Percentiles rank a stretch among this genome's conserved stretches.
These are phyloP conservation scores for Ctena decussata DNA, from an alignment of 2,888 invertebrate species.

Conservation along the genomic window DNA sequence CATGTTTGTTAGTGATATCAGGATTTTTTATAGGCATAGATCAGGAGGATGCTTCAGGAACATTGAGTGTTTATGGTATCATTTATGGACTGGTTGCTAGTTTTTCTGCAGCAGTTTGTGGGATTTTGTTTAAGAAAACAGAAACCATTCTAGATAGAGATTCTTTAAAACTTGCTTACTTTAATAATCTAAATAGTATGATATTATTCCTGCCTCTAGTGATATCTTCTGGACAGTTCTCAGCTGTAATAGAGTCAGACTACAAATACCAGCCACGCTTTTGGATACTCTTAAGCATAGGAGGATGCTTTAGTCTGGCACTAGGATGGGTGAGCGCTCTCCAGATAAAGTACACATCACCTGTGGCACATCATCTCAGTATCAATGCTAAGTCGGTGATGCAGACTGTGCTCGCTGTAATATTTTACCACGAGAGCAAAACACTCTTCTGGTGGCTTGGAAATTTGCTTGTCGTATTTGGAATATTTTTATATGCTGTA, in stretches of 20 bases:
- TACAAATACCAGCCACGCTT: constrained; percentile 66
- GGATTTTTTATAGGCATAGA: constrained; percentile 86
- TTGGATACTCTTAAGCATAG: constrained; percentile 78
- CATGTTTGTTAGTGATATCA: constrained; percentile 81
- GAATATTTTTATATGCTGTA: constrained; percentile 83
- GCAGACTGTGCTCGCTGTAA: constrained; percentile 85
- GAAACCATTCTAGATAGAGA: constrained; percentile 79
- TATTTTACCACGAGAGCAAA: constrained; percentile 82
- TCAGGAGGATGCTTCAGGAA: constrained; percentile 84
- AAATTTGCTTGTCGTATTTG: constrained; percentile 83
- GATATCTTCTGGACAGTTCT: constrained; percentile 81
- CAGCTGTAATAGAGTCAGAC: constrained; percentile 70
- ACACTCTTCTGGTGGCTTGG: constrained; percentile 85
- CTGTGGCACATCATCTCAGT: constrained; percentile 86
- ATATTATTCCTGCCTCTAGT: constrained; percentile 83
- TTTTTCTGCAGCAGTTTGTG: constrained; percentile 84
- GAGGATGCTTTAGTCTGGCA: constrained; percentile 82
- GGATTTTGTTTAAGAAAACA: constrained; percentile 84
- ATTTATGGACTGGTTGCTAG: constrained; percentile 85
- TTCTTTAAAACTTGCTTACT: constrained; percentile 83
- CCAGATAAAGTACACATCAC: constrained; percentile 86
- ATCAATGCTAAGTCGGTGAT: constrained; percentile 86
- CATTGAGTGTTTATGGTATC: constrained; percentile 83
- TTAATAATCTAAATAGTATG: constrained; percentile 82
- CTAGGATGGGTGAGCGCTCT: constrained; percentile 86